phyloP scores from a whole-genome alignment of 2,797 vertebrate genomes.

The Phoxinus dragarum region DNA sequence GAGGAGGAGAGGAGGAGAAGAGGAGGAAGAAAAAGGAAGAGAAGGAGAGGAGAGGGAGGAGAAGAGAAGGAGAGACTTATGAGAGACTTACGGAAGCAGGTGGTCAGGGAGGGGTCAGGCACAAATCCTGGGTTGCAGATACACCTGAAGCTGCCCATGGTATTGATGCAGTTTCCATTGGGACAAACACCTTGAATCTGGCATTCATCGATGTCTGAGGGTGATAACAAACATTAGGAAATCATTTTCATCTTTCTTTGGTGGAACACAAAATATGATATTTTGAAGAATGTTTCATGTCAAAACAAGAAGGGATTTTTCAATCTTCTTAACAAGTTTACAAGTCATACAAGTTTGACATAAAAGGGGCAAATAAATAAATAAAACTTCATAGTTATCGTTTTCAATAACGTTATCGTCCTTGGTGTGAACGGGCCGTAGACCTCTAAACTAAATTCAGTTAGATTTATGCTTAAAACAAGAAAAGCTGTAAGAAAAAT shows the following conservation, averaged over 20 bases:
- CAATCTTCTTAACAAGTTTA: neutral
- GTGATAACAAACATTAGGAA: constrained; percentile 21
- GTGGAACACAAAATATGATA: neutral
- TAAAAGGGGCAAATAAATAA: too few relatives aligned
- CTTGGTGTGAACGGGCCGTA: too few relatives aligned
- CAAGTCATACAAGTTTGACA: neutral
- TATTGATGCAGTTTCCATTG: constrained; percentile 95
- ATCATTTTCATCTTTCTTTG: neutral
- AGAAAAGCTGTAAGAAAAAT: neutral
- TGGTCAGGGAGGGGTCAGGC: constrained; percentile 85
- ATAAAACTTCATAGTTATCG: too few relatives aligned
- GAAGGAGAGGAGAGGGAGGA: neutral
- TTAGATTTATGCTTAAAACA: neutral
- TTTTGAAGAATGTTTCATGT: neutral
- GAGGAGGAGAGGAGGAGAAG: too few relatives aligned
- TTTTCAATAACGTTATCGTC: too few relatives aligned
- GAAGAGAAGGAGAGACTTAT: neutral
- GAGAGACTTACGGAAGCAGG: constrained; percentile 89
- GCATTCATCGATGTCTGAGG: constrained; percentile 94
- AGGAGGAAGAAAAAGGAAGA: too few relatives aligned
- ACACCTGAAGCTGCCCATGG: constrained; percentile 93
- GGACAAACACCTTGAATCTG: constrained; percentile 90
- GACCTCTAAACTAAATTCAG: neutral
- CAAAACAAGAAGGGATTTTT: neutral
- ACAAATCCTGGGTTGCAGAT: constrained; percentile 90